Evolutionary conservation across 2,113 vertebrate species (phyloP).

Genomic region (Oplegnathus fasciatus): DNA sequence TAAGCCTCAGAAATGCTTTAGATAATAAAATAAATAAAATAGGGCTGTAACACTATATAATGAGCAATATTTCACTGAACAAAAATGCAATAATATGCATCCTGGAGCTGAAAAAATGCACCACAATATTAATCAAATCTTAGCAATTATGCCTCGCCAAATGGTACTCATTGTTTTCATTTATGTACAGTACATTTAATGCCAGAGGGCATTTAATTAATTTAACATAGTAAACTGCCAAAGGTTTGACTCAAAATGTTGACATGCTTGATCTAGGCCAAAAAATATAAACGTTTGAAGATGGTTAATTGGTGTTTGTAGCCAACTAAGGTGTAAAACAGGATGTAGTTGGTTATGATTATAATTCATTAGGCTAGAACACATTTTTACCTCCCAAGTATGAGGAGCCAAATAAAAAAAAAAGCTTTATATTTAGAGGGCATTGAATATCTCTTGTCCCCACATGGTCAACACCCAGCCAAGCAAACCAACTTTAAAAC

Average conservation of each 20-base stretch:
- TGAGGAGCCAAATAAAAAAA: neutral
- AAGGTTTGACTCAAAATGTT: slow-evolving; percentile 9
- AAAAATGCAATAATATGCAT: slow-evolving; percentile 19
- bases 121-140: neutral
- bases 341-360: slow-evolving; percentile 9
- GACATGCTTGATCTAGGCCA: neutral
- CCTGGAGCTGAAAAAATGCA: slow-evolving; percentile 14
- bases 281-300: slow-evolving; percentile 4
- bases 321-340: slow-evolving; percentile 15
- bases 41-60: neutral
- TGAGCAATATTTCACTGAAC: neutral
- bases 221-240: slow-evolving; percentile 2
- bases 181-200: slow-evolving; percentile 10
- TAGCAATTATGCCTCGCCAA: neutral
- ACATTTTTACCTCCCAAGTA: neutral
- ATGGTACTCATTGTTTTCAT: slow-evolving; percentile 7
- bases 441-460: neutral
- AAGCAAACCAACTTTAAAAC: neutral
- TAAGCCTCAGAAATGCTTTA: neutral
- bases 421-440: neutral
- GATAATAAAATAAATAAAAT: neutral
- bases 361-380: neutral
- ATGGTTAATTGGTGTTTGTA: slow-evolving; percentile 12
- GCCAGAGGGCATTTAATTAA: neutral
- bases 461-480: neutral